Evolutionary conservation across 2,797 vertebrate genomes (phyloP).

Genomic region (Spizella passerina): DNA sequence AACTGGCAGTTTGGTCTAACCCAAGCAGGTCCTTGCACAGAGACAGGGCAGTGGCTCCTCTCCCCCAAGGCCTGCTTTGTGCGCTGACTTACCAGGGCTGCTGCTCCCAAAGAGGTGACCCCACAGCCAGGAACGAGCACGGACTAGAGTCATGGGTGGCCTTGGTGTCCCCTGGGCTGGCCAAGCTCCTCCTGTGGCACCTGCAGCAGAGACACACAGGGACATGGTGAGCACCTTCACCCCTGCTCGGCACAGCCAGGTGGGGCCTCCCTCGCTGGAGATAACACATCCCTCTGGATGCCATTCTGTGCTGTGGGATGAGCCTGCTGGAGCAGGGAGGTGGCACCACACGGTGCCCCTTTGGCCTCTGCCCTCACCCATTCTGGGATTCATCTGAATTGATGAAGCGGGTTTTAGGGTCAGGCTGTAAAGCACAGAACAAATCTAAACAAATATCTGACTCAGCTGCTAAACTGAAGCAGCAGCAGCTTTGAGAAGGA

Average conservation of each 20-base stretch:
- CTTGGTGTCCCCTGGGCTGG: neutral
- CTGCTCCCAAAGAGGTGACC: neutral
- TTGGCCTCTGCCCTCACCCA: neutral
- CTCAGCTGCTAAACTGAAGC: constrained; percentile 56
- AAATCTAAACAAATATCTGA: constrained; percentile 47
- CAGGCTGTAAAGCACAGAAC: neutral
- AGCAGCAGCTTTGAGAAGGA: constrained; percentile 53
- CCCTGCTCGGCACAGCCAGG: neutral
- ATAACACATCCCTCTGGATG: neutral
- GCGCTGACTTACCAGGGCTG: neutral
- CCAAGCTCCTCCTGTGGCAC: neutral
- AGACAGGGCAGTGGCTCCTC: neutral
- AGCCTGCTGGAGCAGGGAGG: neutral
- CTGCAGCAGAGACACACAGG: constrained; percentile 45
- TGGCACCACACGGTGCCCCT: neutral
- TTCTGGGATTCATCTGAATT: neutral
- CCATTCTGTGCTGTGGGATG: neutral
- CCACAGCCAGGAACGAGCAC: rapidly evolving
- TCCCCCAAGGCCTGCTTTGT: neutral
- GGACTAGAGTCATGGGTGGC: rapidly evolving
- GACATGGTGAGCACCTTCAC: neutral
- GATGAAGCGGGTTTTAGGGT: neutral
- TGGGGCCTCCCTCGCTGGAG: neutral
- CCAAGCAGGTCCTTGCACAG: neutral
- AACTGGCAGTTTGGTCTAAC: neutral